Conservation (phyloP, 2,113 vertebrate genomes). For the Pelusios castaneus region DNA sequence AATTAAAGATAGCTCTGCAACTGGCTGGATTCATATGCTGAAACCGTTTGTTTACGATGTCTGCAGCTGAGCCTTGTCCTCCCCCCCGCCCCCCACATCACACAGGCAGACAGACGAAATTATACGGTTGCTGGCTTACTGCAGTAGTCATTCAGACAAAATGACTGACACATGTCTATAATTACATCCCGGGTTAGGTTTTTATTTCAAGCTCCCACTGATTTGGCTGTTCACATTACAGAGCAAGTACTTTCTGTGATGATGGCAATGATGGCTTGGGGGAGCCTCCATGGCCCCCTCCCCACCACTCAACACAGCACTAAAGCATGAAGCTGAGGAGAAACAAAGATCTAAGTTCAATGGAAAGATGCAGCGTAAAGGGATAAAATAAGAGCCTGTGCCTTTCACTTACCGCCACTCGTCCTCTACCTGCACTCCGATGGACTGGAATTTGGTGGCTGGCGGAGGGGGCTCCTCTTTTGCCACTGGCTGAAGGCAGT, state of each 20-base stretch:
- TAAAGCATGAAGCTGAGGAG: not conserved
- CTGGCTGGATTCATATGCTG: not conserved
- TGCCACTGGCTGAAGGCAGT: constrained; percentile 95
- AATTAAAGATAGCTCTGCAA: not conserved
- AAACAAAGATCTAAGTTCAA: not conserved
- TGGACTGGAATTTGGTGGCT: constrained; percentile 96
- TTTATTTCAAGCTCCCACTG: constrained; percentile 32
- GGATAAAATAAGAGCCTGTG: constrained; percentile 42
- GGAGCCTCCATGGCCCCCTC: constrained; percentile 23
- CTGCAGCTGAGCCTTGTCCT: constrained; percentile 63
- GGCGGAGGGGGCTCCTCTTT: constrained; percentile 92
- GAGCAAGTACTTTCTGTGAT: constrained; percentile 54
- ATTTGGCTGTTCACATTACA: constrained; percentile 47
- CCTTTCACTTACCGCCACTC: constrained; percentile 96
- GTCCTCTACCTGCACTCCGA: constrained; percentile 99
- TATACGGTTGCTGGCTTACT: constrained; percentile 82
- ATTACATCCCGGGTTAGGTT: constrained; percentile 28
- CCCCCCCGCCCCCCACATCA: constrained; percentile 56
- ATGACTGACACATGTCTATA: constrained; percentile 41
- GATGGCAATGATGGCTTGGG: constrained; percentile 3
- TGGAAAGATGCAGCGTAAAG: constrained; percentile 3
- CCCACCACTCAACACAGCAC: constrained; percentile 1
- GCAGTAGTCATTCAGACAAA: constrained; percentile 61
- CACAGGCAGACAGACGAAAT: constrained; percentile 67
- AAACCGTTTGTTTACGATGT: constrained; percentile 51